Percentiles rank a stretch among this genome's conserved stretches.
phyloP scores from a whole-genome alignment of 2,888 invertebrate species.

The Chymomyza procnemis region DNA sequence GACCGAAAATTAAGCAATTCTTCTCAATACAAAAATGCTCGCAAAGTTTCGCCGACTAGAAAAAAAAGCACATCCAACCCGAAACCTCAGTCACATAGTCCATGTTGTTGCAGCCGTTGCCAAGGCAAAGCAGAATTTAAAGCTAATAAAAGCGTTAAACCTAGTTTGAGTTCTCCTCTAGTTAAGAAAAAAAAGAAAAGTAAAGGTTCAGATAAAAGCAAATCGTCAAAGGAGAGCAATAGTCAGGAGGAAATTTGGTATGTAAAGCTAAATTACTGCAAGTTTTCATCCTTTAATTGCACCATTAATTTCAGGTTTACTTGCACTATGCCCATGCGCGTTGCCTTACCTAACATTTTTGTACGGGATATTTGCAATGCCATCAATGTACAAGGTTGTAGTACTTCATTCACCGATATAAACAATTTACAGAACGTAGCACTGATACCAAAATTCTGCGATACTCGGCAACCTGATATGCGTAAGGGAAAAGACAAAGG shows the following conservation, averaged over 20 bases:
- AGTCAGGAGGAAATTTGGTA: not conserved
- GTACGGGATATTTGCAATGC: conserved; percentile 10
- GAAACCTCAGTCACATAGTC: no score
- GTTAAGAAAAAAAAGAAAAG: not conserved
- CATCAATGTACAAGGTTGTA: not conserved
- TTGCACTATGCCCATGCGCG: conserved; percentile 53
- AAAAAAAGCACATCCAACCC: no score
- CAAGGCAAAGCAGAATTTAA: no score
- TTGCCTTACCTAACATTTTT: conserved; percentile 36
- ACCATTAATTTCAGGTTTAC: conserved; percentile 37
- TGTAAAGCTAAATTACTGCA: not conserved
- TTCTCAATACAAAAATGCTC: no score
- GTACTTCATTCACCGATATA: not conserved
- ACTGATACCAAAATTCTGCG: not conserved
- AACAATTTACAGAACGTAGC: not conserved
- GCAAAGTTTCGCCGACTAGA: no score
- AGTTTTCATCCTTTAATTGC: not conserved
- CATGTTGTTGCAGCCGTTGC: not conserved
- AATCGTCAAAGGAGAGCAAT: not conserved
- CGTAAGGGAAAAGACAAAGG: no score
- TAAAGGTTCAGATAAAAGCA: not conserved
- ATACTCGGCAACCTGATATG: no score
- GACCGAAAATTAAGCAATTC: no score
- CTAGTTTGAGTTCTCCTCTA: not conserved
- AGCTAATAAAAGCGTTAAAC: no score